Base-by-base conservation (phyloP, 92 coral and sea anemone genomes). In the Epizoanthus rinbou region DNA sequence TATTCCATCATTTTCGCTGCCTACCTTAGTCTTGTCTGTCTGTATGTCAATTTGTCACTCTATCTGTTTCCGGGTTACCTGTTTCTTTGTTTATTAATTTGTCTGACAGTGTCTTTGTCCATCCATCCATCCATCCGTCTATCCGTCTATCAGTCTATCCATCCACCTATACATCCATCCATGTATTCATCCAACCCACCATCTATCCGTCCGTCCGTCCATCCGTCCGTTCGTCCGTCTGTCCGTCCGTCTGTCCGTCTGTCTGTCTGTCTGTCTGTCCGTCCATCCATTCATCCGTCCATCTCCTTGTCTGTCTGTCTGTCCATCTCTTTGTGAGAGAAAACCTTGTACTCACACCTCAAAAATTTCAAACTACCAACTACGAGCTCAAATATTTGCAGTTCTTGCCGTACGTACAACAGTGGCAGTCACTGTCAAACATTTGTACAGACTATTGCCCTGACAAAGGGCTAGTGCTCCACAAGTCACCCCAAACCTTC, bases 21-120 rank as follows among this genome's bases (percentile, higher is more conserved):
- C 67, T n/a, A 41, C 16, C 47, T 75, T 33, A 9, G 69, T 57
- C 67, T 57, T 52, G 17, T 23, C 80, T 21, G 80, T 50, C 64
- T 21, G 33, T 17, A 21, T 21, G 64, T 47, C 80, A 21, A 63
- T 74, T 33, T 19, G 9, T 25, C 18, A 8, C 16, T 64, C 33
- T 22, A 33, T 74, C 3, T 21, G 59, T 53, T 11, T 50, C 37
- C 45, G 3, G 41, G 45, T 17, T 19, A 50, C 57, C 35, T 53
- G 37, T 11, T 0, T 19, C 5, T 19, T 24, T 58, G 70, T 4
- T 39, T 80, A 37, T 17, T 54, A 16, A 31, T 11, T n/a, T 9
- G 22, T 17, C n/a, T 10, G 2, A 14, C 72, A 0, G 43, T 28
- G 7, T 65, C 39, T 63, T 13, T 63, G 13, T 62, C 2, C 17